Conservation (phyloP, 2,113 vertebrate species). For the Chionis minor region DNA sequence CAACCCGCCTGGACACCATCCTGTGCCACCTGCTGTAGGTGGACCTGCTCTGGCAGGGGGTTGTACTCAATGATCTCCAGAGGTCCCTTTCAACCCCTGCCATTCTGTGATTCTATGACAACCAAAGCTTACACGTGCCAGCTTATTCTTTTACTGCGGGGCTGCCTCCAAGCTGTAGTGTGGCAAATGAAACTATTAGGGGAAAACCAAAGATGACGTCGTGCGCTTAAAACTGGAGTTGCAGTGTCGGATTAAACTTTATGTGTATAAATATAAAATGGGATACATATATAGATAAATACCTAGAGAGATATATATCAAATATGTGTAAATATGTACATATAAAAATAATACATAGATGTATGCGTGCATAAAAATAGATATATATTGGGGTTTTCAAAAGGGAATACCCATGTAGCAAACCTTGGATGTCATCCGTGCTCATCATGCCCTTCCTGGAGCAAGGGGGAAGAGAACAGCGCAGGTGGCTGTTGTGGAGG, state of each 20-base stretch:
- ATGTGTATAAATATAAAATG: background rate
- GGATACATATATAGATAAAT: background rate
- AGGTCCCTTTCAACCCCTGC: too few relatives aligned
- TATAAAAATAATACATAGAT: background rate
- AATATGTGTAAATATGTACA: background rate
- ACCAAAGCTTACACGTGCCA: background rate
- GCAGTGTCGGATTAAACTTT: background rate
- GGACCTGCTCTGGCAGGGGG: too few relatives aligned
- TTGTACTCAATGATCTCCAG: too few relatives aligned
- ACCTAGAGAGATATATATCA: background rate
- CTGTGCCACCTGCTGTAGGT: too few relatives aligned
- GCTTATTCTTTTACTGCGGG: background rate
- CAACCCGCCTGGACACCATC: too few relatives aligned
- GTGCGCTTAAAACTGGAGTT: background rate
- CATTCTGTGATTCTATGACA: too few relatives aligned
- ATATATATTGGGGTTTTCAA: background rate
- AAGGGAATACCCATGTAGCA: background rate
- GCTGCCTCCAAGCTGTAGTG: background rate
- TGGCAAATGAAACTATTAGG: background rate
- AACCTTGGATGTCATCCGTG: background rate
- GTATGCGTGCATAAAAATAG: background rate
- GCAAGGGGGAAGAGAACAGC: background rate
- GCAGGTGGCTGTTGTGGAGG: background rate
- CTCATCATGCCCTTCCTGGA: background rate
- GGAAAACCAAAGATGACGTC: background rate